These are phyloP conservation scores for Saccostrea echinata DNA, from an alignment of 1,140 invertebrate species.

Conservation along the genomic window DNA sequence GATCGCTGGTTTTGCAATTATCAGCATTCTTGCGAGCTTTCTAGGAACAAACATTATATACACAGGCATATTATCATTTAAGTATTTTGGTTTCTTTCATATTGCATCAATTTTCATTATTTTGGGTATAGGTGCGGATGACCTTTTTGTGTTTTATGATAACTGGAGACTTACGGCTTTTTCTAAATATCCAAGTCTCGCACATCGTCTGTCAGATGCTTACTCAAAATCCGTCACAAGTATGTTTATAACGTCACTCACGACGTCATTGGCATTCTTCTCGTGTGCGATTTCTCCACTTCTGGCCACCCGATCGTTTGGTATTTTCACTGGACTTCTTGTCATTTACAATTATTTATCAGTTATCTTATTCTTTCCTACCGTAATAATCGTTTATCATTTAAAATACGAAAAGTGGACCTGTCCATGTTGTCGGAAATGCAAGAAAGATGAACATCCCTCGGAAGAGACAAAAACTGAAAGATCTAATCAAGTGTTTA, in stretches of 20 bases:
- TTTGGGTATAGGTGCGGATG: conserved; percentile 69
- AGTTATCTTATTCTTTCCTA: conserved; percentile 64
- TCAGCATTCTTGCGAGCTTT: conserved; percentile 67
- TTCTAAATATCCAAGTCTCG: conserved; percentile 48
- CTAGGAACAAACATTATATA: conserved; percentile 68
- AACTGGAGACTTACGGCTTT: conserved; percentile 62
- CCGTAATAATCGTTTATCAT: conserved; percentile 59
- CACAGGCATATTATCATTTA: conserved; percentile 61
- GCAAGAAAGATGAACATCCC: neutral
- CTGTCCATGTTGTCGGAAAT: conserved; percentile 55
- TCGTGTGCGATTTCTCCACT: conserved; percentile 60
- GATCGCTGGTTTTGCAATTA: conserved; percentile 58
- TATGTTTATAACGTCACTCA: conserved; percentile 63
- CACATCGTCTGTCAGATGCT: conserved; percentile 50
- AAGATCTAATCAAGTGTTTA: neutral
- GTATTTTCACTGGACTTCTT: conserved; percentile 62
- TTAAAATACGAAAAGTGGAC: conserved; percentile 53
- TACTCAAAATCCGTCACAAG: conserved; percentile 53
- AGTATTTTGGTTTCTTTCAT: conserved; percentile 70
- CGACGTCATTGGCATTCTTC: conserved; percentile 61
- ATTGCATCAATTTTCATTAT: conserved; percentile 70
- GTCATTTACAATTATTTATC: conserved; percentile 66
- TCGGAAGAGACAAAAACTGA: neutral
- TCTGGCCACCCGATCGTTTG: conserved; percentile 61
- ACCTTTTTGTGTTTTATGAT: conserved; percentile 71